phyloP scores from a whole-genome alignment of 2,113 vertebrate genomes.

The Psettodes erumei region DNA sequence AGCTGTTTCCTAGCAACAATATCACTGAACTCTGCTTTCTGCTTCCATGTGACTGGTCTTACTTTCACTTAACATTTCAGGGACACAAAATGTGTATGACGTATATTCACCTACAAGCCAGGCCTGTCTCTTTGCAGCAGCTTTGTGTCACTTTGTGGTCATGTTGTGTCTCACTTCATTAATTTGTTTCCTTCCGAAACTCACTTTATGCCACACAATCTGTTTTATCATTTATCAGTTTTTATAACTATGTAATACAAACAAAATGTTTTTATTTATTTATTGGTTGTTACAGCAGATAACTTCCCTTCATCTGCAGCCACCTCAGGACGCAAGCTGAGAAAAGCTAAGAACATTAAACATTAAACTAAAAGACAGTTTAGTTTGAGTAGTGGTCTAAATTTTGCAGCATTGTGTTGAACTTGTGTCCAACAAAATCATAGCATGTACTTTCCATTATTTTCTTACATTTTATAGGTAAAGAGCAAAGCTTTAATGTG shows the following conservation, averaged over 20 bases:
- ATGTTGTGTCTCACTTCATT: not conserved
- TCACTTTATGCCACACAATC: not conserved
- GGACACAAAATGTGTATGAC: not conserved
- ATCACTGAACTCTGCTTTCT: not conserved
- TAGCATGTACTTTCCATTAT: no score
- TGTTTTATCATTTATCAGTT: no score
- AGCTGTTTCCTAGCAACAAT: slow-evolving; percentile 33
- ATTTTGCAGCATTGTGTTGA: not conserved
- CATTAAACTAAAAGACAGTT: not conserved
- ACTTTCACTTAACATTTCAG: not conserved
- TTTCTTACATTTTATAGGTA: no score
- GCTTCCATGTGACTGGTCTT: not conserved
- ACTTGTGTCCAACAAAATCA: no score
- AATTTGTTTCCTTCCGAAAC: not conserved
- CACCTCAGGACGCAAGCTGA: not conserved
- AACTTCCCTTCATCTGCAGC: not conserved
- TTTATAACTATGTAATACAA: no score
- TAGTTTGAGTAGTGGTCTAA: not conserved
- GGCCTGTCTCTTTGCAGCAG: no score
- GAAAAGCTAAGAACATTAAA: not conserved
- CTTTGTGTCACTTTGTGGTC: no score
- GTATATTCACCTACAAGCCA: not conserved
- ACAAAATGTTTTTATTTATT: no score
- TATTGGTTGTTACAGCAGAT: not conserved
- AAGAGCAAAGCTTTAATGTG: no score